Percentiles rank a stretch among this genome's conserved stretches.
Evolutionary conservation across 2,113 vertebrate genomes (phyloP).

Genomic region (Sclerurus mexicanus): DNA sequence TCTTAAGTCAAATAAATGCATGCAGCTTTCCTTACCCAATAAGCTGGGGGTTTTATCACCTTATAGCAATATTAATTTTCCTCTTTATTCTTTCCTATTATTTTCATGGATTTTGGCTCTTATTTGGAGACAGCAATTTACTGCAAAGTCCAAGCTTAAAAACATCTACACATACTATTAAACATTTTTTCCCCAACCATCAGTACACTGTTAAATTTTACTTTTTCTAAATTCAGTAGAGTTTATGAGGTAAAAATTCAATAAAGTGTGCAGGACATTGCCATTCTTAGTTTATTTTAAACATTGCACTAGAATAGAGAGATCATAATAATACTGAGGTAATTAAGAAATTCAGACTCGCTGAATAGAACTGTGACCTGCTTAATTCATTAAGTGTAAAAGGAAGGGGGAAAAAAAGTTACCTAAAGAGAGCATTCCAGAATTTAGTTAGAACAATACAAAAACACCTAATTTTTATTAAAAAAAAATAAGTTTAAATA

Average conservation of each 20-base stretch:
- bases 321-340: not conserved
- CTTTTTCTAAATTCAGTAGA: not conserved
- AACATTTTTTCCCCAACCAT: not conserved
- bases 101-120: not conserved
- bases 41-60: not conserved
- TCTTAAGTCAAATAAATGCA: not conserved
- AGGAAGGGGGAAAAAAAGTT: not conserved
- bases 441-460: not conserved
- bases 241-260: not conserved
- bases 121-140: not conserved
- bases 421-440: not conserved
- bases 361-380: not conserved
- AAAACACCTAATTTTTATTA: not conserved
- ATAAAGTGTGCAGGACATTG: not conserved
- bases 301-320: not conserved
- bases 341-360: not conserved
- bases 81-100: not conserved
- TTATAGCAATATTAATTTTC: not conserved
- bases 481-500: not conserved
- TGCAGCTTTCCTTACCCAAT: not conserved
- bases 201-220: not conserved
- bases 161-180: not conserved
- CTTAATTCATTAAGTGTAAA: not conserved
- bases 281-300: not conserved
- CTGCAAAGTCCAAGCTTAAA: not conserved